Conservation (phyloP, 2,888 invertebrate species). For the Machimus rusticus region DNA sequence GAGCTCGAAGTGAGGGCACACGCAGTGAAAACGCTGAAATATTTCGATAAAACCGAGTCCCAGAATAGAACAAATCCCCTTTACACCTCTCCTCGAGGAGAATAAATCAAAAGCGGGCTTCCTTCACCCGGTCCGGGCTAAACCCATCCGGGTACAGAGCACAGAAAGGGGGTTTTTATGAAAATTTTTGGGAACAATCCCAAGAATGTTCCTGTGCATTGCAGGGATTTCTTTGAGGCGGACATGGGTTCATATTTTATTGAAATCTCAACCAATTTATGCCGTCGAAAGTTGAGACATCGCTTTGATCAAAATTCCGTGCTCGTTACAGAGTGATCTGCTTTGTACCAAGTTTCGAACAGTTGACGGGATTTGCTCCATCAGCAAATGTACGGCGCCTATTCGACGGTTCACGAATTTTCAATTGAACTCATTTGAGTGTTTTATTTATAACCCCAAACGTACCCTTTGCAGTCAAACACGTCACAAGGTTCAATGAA, state of each 20-base stretch:
- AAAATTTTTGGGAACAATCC: background rate
- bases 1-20: background rate
- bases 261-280: background rate
- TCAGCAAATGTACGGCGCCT: background rate
- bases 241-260: background rate
- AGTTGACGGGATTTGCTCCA: background rate
- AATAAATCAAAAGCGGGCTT: background rate
- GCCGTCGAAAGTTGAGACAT: background rate
- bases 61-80: background rate
- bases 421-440: background rate
- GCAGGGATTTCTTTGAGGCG: background rate
- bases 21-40: background rate
- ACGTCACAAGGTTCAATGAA: background rate
- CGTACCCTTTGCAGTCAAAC: background rate
- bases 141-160: background rate
- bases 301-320: background rate
- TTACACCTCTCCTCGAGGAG: background rate
- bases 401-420: background rate
- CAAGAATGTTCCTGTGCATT: background rate
- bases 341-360: background rate
- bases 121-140: background rate
- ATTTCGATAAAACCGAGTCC: background rate
- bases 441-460: background rate
- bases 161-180: background rate
- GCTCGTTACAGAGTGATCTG: background rate